Percentiles rank a stretch among this genome's conserved stretches.
These are phyloP conservation scores for Halcyon leucocephala DNA, from an alignment of 2,797 vertebrate genomes.

Conservation along the genomic window DNA sequence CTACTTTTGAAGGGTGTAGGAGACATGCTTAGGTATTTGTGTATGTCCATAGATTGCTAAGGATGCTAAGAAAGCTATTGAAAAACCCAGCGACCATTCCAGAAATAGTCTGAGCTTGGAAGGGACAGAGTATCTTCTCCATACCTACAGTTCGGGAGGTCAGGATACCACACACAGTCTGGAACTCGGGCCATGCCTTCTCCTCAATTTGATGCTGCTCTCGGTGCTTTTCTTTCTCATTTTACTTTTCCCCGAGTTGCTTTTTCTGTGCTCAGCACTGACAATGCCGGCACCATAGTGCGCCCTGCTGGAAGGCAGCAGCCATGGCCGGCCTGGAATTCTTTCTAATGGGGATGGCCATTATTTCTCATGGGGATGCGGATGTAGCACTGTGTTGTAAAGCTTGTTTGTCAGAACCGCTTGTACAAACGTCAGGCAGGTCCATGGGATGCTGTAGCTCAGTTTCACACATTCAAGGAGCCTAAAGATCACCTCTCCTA, in stretches of 20 bases:
- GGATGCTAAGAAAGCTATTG: background rate
- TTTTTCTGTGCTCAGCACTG: background rate
- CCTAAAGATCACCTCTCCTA: background rate
- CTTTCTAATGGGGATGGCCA: background rate
- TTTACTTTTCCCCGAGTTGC: background rate
- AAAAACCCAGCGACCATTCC: background rate
- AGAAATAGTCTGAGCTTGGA: conserved; percentile 12
- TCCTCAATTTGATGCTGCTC: background rate
- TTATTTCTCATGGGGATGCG: background rate
- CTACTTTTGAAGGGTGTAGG: background rate
- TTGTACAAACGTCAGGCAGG: background rate
- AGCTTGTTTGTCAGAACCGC: background rate
- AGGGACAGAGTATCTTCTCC: conserved; percentile 1
- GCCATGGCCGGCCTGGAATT: background rate
- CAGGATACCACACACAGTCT: conserved; percentile 22
- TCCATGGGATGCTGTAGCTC: background rate
- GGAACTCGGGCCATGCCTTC: conserved; percentile 15
- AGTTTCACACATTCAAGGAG: background rate
- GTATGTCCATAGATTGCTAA: background rate
- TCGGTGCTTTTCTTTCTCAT: background rate
- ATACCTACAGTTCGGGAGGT: conserved; percentile 3
- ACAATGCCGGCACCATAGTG: conserved; percentile 57
- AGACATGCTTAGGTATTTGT: background rate
- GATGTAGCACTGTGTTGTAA: background rate
- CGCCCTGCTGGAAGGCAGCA: conserved; percentile 56